Percentiles rank a stretch among this genome's conserved stretches.
Evolutionary conservation across 2,113 vertebrate species (phyloP).

Genomic region (Cyphomyrus discorhynchus): DNA sequence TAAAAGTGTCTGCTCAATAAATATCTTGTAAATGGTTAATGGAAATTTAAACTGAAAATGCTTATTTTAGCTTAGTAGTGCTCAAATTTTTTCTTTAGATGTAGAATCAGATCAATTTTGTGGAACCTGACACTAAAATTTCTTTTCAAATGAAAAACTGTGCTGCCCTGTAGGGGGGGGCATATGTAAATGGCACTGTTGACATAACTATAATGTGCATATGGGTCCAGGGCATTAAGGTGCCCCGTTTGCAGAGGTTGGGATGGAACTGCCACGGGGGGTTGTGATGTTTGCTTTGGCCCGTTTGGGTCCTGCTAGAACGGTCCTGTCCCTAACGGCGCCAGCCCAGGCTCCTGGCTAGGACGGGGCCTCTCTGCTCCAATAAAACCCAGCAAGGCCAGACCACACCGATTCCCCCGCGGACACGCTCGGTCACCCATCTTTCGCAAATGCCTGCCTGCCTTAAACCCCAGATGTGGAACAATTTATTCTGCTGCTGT

Average conservation of each 20-base stretch:
- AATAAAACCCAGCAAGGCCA: constrained; percentile 28
- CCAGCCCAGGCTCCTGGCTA: not conserved
- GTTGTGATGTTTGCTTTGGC: constrained; percentile 19
- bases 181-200: not conserved
- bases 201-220: not conserved
- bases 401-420: constrained; percentile 12
- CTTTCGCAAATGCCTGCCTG: constrained; percentile 25
- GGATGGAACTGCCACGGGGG: not conserved
- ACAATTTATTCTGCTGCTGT: constrained; percentile 26
- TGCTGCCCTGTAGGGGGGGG: not conserved
- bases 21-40: not conserved
- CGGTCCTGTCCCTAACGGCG: not conserved
- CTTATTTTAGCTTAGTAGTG: not conserved
- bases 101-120: not conserved
- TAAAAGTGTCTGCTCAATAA: not conserved
- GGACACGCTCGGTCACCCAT: constrained; percentile 13
- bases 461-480: constrained; percentile 35
- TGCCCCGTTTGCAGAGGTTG: not conserved
- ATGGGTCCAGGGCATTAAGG: not conserved
- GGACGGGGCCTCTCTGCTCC: constrained; percentile 18
- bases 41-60: not conserved
- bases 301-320: not conserved
- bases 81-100: not conserved
- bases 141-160: not conserved
- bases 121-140: not conserved